Evolutionary conservation across 2,888 invertebrate species (phyloP), one percentile per base, ranked within the genome.

Genomic region (Chymomyza procnemis): DNA sequence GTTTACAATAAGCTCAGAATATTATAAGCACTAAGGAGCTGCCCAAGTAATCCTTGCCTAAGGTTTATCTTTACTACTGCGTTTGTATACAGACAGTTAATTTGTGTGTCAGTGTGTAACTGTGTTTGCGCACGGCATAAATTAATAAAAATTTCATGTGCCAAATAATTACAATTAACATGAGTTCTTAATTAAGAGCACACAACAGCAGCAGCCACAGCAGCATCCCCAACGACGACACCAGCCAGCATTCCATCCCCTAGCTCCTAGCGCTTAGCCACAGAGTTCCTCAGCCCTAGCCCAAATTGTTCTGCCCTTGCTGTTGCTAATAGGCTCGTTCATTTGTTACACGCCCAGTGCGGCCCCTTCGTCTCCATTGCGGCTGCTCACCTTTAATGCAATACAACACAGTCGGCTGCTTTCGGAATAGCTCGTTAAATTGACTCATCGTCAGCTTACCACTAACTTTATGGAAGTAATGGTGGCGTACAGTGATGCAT

Each of bases 91-190:
- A 12, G 34, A 41, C 34, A 41, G 34, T 9, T 41, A 12, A 8
- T 41, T 8, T 61, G 41, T 47, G 55, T 22, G 34, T 61, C 54
- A 60, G 67, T 67, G 61, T 67, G 58, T 66, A 52, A 64, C 56
- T 19, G 56, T 52, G 48, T 57, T 16, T 73, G 75, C 64, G 78
- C 82, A 76, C 73, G 81, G 78, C 75, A 81, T 88, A 87, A 88
- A 89, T 89, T 89, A 89, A 89, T 89, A 89, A 88, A 88, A 87
- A 82, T 88, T 89, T 88, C 89, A 88, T 88, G 87, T 88, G 87
- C 86, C 87, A 88, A 89, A 89, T 89, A 88, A 89, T 89, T 89
- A 87, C 87, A 87, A 88, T 88, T 89, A 88, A 88, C 89, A 88
- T 88, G 88, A 88, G 88, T 85, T 88, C 88, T 89, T 89, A 89